Base-by-base conservation (phyloP, 2,113 vertebrate species). In the Numenius arquata region DNA sequence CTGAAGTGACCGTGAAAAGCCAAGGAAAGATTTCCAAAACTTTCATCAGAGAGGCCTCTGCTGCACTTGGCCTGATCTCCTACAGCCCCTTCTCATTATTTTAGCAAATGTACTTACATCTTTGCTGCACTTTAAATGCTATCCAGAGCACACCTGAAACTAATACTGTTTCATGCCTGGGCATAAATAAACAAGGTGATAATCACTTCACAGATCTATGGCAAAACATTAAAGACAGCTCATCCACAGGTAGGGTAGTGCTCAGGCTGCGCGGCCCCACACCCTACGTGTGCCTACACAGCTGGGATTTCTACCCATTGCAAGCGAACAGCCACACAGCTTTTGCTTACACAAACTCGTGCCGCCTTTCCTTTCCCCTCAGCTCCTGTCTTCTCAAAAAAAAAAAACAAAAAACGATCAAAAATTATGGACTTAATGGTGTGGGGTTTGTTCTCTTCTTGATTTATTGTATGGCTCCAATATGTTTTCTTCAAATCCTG, bases 161-260 rank as follows among this genome's bases (percentile, higher is more conserved):
- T 32, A 32, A 34, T 4, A 4, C 48, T 9, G 29, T 40, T 93
- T 75, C 38, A 26, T 40, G 36, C 5, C 3, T 27, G 15, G 18
- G 17, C 58, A 66, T 67, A 93, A 66, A 88, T 21, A 66, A 58
- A 71, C 30, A 56, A 45, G 41, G 36, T 1, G 8, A 14, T 56
- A 67, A 56, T 52, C 4, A 8, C 12, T 78, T 62, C 56, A n/a
- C 43, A 43, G 58, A 34, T 59, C 56, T 10, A 18, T 29, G 47
- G 78, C 90, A 85, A 71, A 82, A 45, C 26, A 21, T 38, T 40
- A 53, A 58, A 87, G 73, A 5, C 48, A 23, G 48, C 59, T 70
- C 17, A 22, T 5, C 20, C 17, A 17, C 36, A 55, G 56, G 0
- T 0, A n/a, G 34, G 23, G 30, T 3, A 32, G 30, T 5, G 50